phyloP scores from a whole-genome alignment of 1,140 invertebrate genomes.

The Globodera rostochiensis region DNA sequence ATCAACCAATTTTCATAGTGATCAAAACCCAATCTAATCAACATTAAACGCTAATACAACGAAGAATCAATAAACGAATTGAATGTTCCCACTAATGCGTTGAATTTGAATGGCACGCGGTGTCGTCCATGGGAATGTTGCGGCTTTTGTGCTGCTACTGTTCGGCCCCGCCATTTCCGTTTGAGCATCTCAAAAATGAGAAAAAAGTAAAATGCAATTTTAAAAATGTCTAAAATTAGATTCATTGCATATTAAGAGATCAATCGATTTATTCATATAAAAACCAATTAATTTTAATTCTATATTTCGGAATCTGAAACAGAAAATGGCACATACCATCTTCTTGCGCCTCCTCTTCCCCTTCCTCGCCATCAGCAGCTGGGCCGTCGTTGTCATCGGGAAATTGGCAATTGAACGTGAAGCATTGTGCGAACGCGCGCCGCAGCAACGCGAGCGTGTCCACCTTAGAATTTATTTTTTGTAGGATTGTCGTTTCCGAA shows the following conservation, averaged over 20 bases:
- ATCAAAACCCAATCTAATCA: too few species aligned
- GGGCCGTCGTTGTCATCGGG: neutral
- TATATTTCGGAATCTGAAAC: too few species aligned
- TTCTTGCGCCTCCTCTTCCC: neutral
- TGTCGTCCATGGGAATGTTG: neutral
- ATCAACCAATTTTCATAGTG: too few species aligned
- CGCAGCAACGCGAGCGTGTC: neutral
- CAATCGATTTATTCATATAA: too few species aligned
- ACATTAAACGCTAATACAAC: too few species aligned
- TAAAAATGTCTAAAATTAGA: too few species aligned
- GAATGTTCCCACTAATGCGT: neutral
- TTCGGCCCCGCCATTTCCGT: neutral
- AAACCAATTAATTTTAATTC: too few species aligned
- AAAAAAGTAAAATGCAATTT: neutral
- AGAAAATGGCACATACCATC: neutral
- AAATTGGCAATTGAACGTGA: neutral
- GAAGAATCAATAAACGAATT: too few species aligned
- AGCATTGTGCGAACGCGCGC: neutral
- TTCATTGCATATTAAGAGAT: too few species aligned
- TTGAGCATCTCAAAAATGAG: neutral
- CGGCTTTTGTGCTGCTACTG: neutral
- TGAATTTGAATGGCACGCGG: neutral
- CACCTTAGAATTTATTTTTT: neutral
- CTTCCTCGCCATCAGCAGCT: neutral
- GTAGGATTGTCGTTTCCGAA: too few species aligned